Evolutionary conservation across 2,113 vertebrate genomes (phyloP).

Genomic region (Arothron firmamentum): DNA sequence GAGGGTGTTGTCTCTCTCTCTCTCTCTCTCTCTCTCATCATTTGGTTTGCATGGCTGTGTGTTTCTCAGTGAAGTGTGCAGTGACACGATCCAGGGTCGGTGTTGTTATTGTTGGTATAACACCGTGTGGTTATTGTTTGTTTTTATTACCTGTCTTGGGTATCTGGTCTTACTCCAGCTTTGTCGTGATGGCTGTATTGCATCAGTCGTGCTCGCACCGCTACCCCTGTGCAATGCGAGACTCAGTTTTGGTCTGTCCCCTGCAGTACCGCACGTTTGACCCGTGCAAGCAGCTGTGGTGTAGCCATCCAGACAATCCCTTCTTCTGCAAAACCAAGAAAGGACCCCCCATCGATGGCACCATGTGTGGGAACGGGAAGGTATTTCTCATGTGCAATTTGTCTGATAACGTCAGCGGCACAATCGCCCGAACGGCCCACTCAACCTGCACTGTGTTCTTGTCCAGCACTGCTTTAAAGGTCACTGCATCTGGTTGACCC

Average conservation of each 20-base stretch:
- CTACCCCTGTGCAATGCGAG: background rate
- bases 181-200: slow-evolving; percentile 30
- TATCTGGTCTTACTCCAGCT: slow-evolving; percentile 47
- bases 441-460: slow-evolving; percentile 10
- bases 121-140: slow-evolving; percentile 48
- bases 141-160: slow-evolving; percentile 39
- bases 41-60: slow-evolving; percentile 76
- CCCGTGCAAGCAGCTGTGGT: slow-evolving; percentile 97
- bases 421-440: background rate
- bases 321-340: slow-evolving; percentile 99
- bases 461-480: slow-evolving; percentile 96
- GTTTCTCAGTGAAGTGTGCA: slow-evolving; percentile 59
- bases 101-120: slow-evolving; percentile 52
- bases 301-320: slow-evolving; percentile 95
- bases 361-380: slow-evolving; percentile 92
- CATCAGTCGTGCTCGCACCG: background rate
- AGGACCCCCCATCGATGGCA: slow-evolving; percentile 94
- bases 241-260: slow-evolving; percentile 48
- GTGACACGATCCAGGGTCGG: slow-evolving; percentile 45
- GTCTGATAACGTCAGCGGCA: background rate
- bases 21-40: slow-evolving; percentile 59
- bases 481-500: slow-evolving; percentile 94
- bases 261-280: slow-evolving; percentile 92
- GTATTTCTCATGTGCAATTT: slow-evolving; percentile 62
- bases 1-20: slow-evolving; percentile 47